Conservation (phyloP, 2,113 vertebrate genomes). For the Psettodes erumei region DNA sequence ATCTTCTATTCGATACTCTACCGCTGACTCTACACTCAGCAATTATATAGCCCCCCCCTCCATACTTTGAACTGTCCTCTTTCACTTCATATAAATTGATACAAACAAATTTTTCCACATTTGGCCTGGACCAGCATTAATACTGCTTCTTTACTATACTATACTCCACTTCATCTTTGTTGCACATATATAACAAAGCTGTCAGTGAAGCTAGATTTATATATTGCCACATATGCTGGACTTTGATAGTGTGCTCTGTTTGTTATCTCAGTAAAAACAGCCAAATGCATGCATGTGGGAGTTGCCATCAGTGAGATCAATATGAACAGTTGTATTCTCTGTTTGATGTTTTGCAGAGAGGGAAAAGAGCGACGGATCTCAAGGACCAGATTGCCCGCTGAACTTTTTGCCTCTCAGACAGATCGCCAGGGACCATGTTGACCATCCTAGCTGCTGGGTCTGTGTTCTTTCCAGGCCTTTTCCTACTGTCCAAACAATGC, state of each 20-base stretch:
- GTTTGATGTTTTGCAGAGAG: conserved; percentile 46
- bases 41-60: not conserved
- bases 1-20: conserved; percentile 19
- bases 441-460: conserved; percentile 88
- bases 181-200: not conserved
- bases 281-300: not conserved
- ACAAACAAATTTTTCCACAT: conserved; percentile 2
- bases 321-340: conserved; percentile 7
- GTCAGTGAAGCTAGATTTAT: not conserved
- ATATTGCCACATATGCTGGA: conserved; percentile 26
- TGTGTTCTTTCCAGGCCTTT: conserved; percentile 91
- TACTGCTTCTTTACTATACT: not conserved
- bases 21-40: not conserved
- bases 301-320: conserved; percentile 11
- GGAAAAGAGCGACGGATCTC: conserved; percentile 61
- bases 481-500: conserved; percentile 88
- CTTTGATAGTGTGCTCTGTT: conserved; percentile 32
- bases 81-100: not conserved
- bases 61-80: not conserved
- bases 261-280: conserved; percentile 27
- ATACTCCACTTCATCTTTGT: not conserved
- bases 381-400: conserved; percentile 67
- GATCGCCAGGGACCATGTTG: conserved; percentile 84
- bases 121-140: not conserved
- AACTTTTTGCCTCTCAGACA: conserved; percentile 59